Conservation (phyloP, 2,113 vertebrate genomes). For the Eubucco bourcierii region DNA sequence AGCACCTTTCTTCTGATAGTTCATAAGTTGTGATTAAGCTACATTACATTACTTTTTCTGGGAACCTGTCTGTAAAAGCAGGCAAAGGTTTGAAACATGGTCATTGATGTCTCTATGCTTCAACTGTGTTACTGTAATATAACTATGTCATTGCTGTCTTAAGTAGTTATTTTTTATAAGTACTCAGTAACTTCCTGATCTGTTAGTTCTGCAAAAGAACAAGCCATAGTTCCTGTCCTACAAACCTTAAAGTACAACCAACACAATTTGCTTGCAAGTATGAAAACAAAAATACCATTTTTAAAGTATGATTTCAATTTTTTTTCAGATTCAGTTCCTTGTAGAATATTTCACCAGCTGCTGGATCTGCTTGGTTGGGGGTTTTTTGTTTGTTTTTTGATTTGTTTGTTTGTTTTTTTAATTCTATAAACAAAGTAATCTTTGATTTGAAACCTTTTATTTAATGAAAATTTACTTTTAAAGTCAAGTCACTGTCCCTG, state of each 20-base stretch:
- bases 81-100: background rate
- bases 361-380: background rate
- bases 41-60: background rate
- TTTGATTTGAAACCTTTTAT: conserved; percentile 4
- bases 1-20: background rate
- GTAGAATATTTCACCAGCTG: background rate
- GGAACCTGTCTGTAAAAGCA: background rate
- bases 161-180: background rate
- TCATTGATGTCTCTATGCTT: background rate
- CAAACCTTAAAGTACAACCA: background rate
- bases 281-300: background rate
- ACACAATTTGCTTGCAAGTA: background rate
- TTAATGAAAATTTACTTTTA: background rate
- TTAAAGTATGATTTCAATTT: background rate
- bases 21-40: background rate
- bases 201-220: background rate
- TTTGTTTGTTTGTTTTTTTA: background rate
- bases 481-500: too few species aligned
- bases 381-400: too few species aligned
- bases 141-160: background rate
- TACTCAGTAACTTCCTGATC: background rate
- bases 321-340: background rate
- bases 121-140: background rate
- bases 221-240: background rate
- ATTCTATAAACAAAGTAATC: background rate